Base-by-base conservation (phyloP, 1,140 invertebrate species). In the Hetaerina americana region DNA sequence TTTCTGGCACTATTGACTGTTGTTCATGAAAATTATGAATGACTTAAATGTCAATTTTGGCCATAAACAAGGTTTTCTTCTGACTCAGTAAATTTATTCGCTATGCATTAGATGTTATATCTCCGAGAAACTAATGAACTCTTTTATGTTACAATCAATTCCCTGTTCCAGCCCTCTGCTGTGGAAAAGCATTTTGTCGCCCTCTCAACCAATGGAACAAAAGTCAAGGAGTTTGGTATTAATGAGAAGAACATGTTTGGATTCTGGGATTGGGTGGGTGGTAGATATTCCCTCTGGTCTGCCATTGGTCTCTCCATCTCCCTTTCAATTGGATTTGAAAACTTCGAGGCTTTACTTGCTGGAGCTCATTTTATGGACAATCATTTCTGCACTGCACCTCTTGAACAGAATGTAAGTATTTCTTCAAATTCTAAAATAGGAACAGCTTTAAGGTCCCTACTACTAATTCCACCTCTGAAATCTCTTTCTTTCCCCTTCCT, bases 241-340 rank as follows among this genome's bases (percentile, higher is more conserved):
- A 91, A 97, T 81, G 87, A 93, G 75, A 89, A 91, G 72, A 99
- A 99, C 79, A 99, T 99, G 95, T 99, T 99, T 85, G 96, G 91
- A 68, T 99, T 99, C 82, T 99, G 98, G 97, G 97, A 99, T 83
- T 99, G 97, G 96, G 97, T 99, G 72, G 98, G 97, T 68, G 98
- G 97, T 75, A 88, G 97, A 78, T 98, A 97, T 80, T 98, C 96
- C 0, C 82, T 98, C 0, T 99, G 97, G 97, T 99, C 96, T 0
- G 97, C 97, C 5, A 99, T 99, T 83, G 97, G 98, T 66, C 82
- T 99, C 6, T 97, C 96, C 3, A 98, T 99, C 81, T 92, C 91
- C 27, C 83, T 99, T 8, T 89, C 92, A 72, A 90, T 99, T 81
- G 96, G 96, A 27, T 98, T 92, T 81, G 93, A 97, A 40, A 98